These are phyloP conservation scores for Tyto alba DNA, from an alignment of 2,113 vertebrate species.

Conservation along the genomic window DNA sequence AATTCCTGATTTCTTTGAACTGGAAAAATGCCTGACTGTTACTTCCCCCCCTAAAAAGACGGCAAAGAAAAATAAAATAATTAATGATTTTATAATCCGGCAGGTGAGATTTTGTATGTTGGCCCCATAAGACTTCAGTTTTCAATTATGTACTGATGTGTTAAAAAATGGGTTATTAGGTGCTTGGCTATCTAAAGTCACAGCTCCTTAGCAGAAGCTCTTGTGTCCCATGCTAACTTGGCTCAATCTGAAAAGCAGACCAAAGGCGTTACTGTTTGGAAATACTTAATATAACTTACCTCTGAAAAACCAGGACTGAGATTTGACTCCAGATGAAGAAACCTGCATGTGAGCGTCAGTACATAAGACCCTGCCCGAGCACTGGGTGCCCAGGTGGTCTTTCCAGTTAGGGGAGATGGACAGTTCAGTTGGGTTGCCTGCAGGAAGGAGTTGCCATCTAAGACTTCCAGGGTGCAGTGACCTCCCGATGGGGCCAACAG, in stretches of 20 bases:
- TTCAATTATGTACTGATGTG: accelerated
- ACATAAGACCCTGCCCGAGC: background rate
- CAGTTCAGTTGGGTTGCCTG: background rate
- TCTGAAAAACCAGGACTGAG: background rate
- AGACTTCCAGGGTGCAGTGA: background rate
- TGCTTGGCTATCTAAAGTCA: background rate
- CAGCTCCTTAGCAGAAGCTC: background rate
- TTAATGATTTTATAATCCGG: background rate
- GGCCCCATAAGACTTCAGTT: background rate
- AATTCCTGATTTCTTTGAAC: background rate
- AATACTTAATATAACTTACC: background rate
- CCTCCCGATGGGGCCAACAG: accelerated
- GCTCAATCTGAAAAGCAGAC: background rate
- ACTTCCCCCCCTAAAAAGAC: background rate
- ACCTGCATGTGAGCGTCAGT: background rate
- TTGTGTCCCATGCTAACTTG: background rate
- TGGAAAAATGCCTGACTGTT: background rate
- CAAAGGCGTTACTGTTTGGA: background rate
- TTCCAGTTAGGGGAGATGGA: background rate
- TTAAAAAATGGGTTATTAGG: background rate
- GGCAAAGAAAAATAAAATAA: background rate
- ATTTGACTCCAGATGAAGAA: background rate
- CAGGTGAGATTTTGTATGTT: background rate
- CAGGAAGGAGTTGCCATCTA: background rate
- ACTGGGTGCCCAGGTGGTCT: background rate